Evolutionary conservation across 2,888 invertebrate genomes (phyloP).

Genomic region (Cactoblastis cactorum): DNA sequence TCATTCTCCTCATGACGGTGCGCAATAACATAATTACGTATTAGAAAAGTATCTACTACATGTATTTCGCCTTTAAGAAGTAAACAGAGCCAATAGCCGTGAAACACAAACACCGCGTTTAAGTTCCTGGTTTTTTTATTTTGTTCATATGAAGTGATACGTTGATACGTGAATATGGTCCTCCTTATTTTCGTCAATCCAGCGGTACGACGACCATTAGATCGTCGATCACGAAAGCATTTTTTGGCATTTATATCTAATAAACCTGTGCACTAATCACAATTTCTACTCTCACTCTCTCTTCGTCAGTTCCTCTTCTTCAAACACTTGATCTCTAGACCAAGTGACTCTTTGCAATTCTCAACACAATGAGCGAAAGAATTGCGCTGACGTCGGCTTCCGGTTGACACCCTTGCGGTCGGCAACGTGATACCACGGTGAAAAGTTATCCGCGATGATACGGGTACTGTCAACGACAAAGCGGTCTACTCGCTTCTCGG

Average conservation of each 20-base stretch:
- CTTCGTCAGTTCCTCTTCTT: too few relatives aligned
- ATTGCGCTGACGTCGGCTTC: constrained; percentile 14
- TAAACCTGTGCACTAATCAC: too few relatives aligned
- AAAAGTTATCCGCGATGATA: constrained; percentile 5
- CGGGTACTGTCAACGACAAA: constrained; percentile 9
- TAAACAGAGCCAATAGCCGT: too few relatives aligned
- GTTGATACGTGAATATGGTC: too few relatives aligned
- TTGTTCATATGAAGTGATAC: too few relatives aligned
- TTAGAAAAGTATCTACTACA: not conserved
- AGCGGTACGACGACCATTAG: too few relatives aligned
- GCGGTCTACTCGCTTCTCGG: not conserved
- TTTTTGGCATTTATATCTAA: too few relatives aligned
- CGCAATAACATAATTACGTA: not conserved
- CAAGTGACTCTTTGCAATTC: not conserved
- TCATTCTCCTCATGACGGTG: constrained; percentile 36
- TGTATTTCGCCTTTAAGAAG: not conserved
- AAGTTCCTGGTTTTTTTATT: too few relatives aligned
- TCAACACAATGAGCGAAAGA: not conserved
- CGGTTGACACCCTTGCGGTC: constrained; percentile 32
- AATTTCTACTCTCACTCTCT: too few relatives aligned
- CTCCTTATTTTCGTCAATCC: too few relatives aligned
- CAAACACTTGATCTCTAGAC: not conserved
- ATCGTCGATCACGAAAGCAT: too few relatives aligned
- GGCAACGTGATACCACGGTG: constrained; percentile 5
- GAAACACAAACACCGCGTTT: too few relatives aligned